Evolutionary conservation across 2,113 vertebrate species (phyloP), one percentile per base, ranked within the genome.

Genomic region (Alexandromys fortis): DNA sequence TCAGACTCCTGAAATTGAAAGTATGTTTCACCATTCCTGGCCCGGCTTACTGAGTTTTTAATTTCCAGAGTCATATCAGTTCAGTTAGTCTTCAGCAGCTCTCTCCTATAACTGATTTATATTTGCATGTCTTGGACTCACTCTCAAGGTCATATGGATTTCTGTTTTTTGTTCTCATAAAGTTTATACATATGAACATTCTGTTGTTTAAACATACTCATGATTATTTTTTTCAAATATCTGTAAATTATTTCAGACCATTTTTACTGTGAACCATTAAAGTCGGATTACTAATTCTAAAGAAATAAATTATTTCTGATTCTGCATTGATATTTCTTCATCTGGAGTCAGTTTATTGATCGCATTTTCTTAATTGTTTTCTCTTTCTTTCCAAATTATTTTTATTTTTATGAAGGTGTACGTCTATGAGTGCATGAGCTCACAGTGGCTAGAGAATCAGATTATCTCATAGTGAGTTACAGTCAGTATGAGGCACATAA

Each of bases 401-500:
- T 82, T 83, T 9, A 42, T 63, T 63, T 63, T 42, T 63, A 42
- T 21, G 24, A 11, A 3, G 12, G 1, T 42, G 3, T 10, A 5
- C 1, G 0, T 21, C 7, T 58, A n/a, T 63, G 58, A 28, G 13
- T 17, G 1, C 1, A 16, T 42, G 12, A 16, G n/a, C 22, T 38
- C 35, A 61, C 21, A 63, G 13, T 10, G 22, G 13, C 12, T 28
- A 6, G n/a, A 83, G n/a, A 4, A 63, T 28, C 26, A 38, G 0
- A 28, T 63, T 63, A 16, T 63, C 7, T 38, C 16, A n/a, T 8
- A 83, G 13, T 42, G n/a, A 42, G n/a, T 63, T 63, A 42, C 14
- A 83, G n/a, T 1, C 6, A 83, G 1, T 28, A 12, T 42, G 14
- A 30, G 16, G 55, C 13, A 42, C 3, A 28, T 42, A 5, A 19